phyloP scores from a whole-genome alignment of 2,797 vertebrate genomes.

The Danio choprae region DNA sequence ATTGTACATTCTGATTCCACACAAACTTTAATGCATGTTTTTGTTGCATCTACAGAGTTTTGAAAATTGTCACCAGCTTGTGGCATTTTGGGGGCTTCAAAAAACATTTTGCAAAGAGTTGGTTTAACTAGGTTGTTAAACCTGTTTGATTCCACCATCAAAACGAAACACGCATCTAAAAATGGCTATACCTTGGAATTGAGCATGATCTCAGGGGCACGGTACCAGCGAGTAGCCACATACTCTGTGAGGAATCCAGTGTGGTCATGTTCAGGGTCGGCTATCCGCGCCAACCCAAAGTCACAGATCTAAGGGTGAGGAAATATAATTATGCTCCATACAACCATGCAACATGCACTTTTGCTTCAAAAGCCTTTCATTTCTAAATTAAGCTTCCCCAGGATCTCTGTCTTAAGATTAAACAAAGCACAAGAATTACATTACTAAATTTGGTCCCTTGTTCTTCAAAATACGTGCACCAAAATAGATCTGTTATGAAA shows the following conservation, averaged over 20 bases:
- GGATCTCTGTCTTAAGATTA: not conserved
- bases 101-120: no score
- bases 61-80: no score
- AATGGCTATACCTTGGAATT: slow-evolving; percentile 85
- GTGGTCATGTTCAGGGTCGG: slow-evolving; percentile 89
- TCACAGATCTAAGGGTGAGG: slow-evolving; percentile 86
- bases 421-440: slow-evolving; percentile 4
- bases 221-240: slow-evolving; percentile 94
- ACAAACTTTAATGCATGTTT: no score
- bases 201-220: slow-evolving; percentile 94
- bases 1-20: no score
- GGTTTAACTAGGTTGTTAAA: no score
- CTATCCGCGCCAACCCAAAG: slow-evolving; percentile 91
- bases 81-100: no score
- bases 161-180: not conserved
- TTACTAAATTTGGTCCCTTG: slow-evolving; percentile 15
- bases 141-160: no score
- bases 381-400: not conserved
- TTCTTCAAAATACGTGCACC: slow-evolving; percentile 5
- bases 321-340: not conserved
- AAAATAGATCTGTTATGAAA: not conserved
- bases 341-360: not conserved
- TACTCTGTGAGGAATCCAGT: slow-evolving; percentile 93
- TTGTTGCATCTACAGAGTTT: no score
- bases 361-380: not conserved